Base-by-base conservation (phyloP, 2,888 invertebrate species). In the Acrobasis consociella region DNA sequence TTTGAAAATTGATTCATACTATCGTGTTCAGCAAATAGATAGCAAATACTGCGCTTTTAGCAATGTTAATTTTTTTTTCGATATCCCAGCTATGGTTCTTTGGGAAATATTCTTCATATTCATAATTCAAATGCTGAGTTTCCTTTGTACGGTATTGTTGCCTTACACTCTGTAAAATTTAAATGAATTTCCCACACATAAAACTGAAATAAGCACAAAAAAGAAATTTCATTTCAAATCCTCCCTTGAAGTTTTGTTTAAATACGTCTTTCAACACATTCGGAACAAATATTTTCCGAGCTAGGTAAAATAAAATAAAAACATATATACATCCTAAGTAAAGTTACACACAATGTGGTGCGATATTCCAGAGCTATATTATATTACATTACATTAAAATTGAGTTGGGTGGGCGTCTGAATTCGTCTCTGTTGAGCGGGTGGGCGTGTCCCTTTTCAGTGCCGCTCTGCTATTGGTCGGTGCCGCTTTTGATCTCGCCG, bases 371-470 rank as follows among this genome's bases (percentile, higher is more conserved):
- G 39, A 1, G 56, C 11, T 22, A n/a, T 56, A 56, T 22, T 42
- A 56, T 46, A 42, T n/a, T 42, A n/a, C 46, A 56, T 22, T 42
- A 56, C 46, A 56, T 22, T 42, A 56, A 56, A 42, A 22, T 31
- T 10, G 11, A 13, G n/a, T 53, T 75, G 73, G 75, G 74, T 71
- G 78, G 70, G 72, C 71, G 73, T 31, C 31, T 31, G 31, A 31
- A 31, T 77, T 81, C 77, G 79, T 87, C 87, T 80, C 90, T 91
- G 73, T 82, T 85, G 67, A 92, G 91, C 85, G 91, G 86, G 84
- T 90, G 83, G 91, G 91, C 91, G 91, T 90, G 86, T 74, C 85
- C 72, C 91, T 91, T 82, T 89, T 87, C 85, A 91, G 90, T 79
- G 88, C 67, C 67, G 81, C 70, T 66, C 74, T 71, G 68, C 72